These are phyloP conservation scores for Tychaedon coryphoeus DNA, from an alignment of 2,113 vertebrate genomes.

Conservation along the genomic window DNA sequence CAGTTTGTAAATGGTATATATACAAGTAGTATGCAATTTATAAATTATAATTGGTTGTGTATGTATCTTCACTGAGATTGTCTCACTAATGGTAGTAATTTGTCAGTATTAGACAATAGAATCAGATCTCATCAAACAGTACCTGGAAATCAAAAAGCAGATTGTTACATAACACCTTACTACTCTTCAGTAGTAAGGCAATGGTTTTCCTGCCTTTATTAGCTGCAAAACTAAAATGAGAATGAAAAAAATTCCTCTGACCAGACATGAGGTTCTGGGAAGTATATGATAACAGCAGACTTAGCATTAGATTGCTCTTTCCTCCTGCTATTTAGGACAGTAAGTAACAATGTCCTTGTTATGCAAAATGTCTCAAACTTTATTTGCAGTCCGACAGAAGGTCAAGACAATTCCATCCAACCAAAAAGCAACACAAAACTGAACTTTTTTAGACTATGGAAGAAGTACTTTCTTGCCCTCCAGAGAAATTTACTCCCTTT, in stretches of 20 bases:
- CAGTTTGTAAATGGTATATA: neutral
- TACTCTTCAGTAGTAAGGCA: neutral
- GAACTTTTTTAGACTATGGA: neutral
- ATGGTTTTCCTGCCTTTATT: neutral
- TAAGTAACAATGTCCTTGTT: neutral
- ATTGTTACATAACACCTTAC: neutral
- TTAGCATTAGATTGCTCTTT: neutral
- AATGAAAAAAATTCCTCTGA: neutral
- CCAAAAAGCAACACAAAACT: neutral
- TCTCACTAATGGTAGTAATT: neutral
- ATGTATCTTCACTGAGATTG: neutral
- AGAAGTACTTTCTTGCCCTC: neutral
- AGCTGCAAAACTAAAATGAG: neutral
- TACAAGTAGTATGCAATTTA: neutral
- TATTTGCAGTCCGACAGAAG: neutral
- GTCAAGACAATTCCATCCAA: neutral
- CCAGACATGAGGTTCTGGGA: fast-evolving
- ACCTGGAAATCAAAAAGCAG: neutral
- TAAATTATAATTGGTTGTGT: neutral
- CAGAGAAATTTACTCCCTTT: neutral
- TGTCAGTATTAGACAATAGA: neutral
- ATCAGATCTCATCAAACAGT: neutral
- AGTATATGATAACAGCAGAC: neutral
- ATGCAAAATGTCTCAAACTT: neutral
- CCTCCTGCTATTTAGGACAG: neutral